phyloP scores from a whole-genome alignment of 1,140 invertebrate species.

The Araneus ventricosus region DNA sequence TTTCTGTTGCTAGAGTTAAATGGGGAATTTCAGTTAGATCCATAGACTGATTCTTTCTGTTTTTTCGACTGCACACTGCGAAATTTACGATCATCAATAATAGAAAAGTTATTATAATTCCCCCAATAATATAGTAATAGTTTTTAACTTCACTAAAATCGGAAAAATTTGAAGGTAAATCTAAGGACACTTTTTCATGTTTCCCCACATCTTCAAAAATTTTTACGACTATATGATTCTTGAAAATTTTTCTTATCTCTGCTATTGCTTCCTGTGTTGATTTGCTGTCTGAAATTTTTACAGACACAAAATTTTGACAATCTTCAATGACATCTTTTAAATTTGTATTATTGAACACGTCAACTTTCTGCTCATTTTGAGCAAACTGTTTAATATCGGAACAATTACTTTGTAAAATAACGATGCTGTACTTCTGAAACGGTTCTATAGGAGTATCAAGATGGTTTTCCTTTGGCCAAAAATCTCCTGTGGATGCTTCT shows the following conservation, averaged over 20 bases:
- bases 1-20: background rate
- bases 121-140: background rate
- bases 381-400: background rate
- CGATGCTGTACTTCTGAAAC: background rate
- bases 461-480: background rate
- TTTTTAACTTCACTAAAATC: background rate
- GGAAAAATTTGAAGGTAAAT: background rate
- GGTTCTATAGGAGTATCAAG: background rate
- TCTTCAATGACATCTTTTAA: background rate
- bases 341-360: background rate
- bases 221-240: background rate
- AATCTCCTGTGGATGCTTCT: background rate
- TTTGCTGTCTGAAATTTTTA: background rate
- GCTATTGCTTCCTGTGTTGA: background rate
- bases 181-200: background rate
- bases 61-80: constrained; percentile 1
- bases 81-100: background rate
- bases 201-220: background rate
- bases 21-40: constrained; percentile 7
- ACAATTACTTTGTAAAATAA: constrained; percentile 8
- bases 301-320: background rate
- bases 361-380: background rate
- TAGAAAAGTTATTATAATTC: background rate
- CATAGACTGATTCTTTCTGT: background rate
- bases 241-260: background rate